These are phyloP conservation scores for Macrotis lagotis DNA, from an alignment of 2,113 vertebrate genomes.

Conservation along the genomic window DNA sequence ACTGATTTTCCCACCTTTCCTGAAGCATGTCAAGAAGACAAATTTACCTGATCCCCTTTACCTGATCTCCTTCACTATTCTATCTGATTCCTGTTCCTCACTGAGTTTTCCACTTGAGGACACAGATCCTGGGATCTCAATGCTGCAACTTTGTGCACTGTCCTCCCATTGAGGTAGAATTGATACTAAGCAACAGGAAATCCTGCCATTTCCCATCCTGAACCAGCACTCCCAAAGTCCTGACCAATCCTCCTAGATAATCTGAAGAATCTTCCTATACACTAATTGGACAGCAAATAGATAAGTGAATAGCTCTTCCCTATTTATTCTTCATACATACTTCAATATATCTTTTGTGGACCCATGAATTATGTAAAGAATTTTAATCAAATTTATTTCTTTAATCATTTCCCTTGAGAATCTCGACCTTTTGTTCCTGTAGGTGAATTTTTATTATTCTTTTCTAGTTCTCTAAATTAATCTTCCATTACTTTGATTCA, in stretches of 20 bases:
- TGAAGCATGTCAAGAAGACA: not conserved
- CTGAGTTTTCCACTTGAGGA: not conserved
- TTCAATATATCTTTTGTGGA: not conserved
- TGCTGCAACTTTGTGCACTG: not conserved
- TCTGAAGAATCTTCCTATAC: not conserved
- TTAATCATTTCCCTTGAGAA: not conserved
- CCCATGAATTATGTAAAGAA: not conserved
- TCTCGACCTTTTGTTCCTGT: not conserved
- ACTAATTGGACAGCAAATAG: not conserved
- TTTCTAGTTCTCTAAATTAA: not conserved
- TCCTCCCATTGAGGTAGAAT: not conserved
- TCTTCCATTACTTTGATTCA: not conserved
- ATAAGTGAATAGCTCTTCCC: not conserved
- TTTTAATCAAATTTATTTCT: not conserved
- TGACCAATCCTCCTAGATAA: not conserved
- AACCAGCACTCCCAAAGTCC: not conserved
- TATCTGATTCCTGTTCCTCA: not conserved
- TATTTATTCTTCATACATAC: not conserved
- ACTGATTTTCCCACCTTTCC: not conserved
- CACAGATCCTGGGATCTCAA: not conserved
- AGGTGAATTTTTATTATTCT: not conserved
- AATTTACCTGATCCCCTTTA: too few relatives aligned
- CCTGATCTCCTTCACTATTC: not conserved
- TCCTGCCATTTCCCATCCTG: not conserved
- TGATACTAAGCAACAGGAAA: not conserved